Percentiles rank a stretch among this genome's conserved stretches.
Conservation (phyloP, 2,113 vertebrate species). For the Mustela lutreola region DNA sequence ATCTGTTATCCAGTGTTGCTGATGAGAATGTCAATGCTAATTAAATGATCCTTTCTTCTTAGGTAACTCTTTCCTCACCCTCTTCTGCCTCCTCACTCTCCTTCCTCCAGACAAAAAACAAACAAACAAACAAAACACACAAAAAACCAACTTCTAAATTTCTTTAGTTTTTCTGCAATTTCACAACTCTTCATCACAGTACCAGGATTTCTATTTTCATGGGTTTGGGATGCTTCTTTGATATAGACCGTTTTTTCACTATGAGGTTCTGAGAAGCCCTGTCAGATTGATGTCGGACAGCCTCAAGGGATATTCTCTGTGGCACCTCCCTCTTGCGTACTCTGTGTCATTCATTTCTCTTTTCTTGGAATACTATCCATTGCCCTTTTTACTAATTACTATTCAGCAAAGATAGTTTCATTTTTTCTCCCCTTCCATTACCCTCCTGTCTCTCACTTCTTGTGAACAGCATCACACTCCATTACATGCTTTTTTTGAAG, state of each 20-base stretch:
- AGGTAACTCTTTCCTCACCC: background rate
- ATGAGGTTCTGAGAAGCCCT: background rate
- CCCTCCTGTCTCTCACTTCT: background rate
- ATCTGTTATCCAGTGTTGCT: background rate
- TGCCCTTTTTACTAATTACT: background rate
- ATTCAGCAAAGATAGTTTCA: background rate
- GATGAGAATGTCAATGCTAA: background rate
- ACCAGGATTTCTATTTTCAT: background rate
- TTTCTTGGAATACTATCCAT: background rate
- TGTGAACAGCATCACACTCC: background rate
- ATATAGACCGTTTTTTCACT: background rate
- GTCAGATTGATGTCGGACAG: background rate
- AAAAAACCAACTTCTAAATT: background rate
- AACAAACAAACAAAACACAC: background rate
- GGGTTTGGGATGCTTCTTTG: background rate
- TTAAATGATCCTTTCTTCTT: background rate
- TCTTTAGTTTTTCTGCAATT: background rate
- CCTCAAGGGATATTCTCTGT: background rate
- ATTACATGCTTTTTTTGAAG: background rate
- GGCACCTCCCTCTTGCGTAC: background rate
- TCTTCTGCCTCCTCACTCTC: rapidly evolving
- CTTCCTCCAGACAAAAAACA: background rate
- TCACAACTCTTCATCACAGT: background rate
- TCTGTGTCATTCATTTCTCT: background rate
- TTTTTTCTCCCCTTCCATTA: background rate